These are phyloP conservation scores for Chitala chitala DNA, from an alignment of 2,113 vertebrate species.

Conservation along the genomic window DNA sequence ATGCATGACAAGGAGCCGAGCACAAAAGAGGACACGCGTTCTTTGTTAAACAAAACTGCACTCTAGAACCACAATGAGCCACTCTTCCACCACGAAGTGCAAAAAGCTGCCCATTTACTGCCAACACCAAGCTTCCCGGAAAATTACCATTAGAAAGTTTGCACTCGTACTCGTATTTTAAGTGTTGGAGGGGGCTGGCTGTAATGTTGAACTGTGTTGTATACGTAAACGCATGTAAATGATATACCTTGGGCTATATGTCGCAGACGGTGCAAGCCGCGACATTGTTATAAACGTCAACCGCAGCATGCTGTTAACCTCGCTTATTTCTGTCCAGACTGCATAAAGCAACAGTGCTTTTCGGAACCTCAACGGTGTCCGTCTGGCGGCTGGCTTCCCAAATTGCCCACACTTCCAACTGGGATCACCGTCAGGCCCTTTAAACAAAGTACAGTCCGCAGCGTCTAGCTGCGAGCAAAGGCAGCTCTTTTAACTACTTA, in stretches of 20 bases:
- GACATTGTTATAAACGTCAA: too few species aligned
- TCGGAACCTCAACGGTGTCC: too few species aligned
- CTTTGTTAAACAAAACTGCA: too few species aligned
- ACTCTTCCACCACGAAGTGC: too few species aligned
- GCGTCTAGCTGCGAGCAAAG: conserved; percentile 37
- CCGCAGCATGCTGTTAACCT: too few species aligned
- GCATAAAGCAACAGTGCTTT: not conserved
- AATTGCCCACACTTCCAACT: not conserved
- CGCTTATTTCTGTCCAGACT: not conserved
- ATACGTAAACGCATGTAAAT: too few species aligned
- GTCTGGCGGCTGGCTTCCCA: too few species aligned
- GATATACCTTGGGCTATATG: too few species aligned
- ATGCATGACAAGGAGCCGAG: too few species aligned
- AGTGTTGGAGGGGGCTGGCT: not conserved
- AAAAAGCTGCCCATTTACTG: conserved; percentile 21
- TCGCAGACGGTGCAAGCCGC: too few species aligned
- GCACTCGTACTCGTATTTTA: not conserved
- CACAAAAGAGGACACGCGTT: too few species aligned
- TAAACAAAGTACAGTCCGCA: conserved; percentile 63
- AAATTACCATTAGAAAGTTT: conserved; percentile 8
- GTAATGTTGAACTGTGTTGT: not conserved
- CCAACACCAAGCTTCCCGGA: not conserved
- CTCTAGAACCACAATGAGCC: too few species aligned
- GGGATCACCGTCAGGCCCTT: conserved; percentile 57
- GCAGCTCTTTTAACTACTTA: conserved; percentile 47